Conservation (phyloP, 2,888 invertebrate genomes). For the Laothoe populi region DNA sequence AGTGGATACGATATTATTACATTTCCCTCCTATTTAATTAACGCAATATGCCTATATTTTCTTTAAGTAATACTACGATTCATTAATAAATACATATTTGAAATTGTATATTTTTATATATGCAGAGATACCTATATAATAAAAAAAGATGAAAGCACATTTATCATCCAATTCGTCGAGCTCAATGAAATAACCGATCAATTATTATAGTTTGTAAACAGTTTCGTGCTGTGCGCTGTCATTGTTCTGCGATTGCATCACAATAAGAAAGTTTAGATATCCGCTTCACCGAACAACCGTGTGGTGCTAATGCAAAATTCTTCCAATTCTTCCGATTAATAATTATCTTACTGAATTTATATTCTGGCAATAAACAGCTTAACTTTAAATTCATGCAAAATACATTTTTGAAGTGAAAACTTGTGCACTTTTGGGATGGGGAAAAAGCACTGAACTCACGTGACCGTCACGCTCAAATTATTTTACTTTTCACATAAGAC, state of each 20-base stretch:
- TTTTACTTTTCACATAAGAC: too few relatives aligned
- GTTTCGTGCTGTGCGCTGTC: conserved; percentile 20
- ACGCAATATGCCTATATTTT: background rate
- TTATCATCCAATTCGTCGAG: conserved; percentile 23
- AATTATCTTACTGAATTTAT: conserved; percentile 20
- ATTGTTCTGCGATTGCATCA: conserved; percentile 30
- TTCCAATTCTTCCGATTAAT: conserved; percentile 24
- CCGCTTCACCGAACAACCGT: conserved; percentile 22
- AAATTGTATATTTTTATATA: conserved; percentile 4
- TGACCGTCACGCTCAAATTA: too few relatives aligned
- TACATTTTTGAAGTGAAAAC: too few relatives aligned
- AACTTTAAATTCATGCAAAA: conserved; percentile 12
- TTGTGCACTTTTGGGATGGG: too few relatives aligned
- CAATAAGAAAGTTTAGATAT: conserved; percentile 29
- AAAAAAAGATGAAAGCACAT: conserved; percentile 4
- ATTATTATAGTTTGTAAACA: conserved; percentile 25
- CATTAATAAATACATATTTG: background rate
- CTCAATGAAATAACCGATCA: conserved; percentile 18
- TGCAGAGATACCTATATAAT: background rate
- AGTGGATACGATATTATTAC: conserved; percentile 14
- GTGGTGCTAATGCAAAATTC: conserved; percentile 23
- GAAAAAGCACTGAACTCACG: too few relatives aligned
- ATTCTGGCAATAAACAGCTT: background rate
- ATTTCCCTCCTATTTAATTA: background rate
- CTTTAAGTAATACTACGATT: background rate